Percentiles rank a stretch among this genome's conserved stretches.
These are phyloP conservation scores for Lathronympha strigana DNA, from an alignment of 2,888 invertebrate species.

Conservation along the genomic window DNA sequence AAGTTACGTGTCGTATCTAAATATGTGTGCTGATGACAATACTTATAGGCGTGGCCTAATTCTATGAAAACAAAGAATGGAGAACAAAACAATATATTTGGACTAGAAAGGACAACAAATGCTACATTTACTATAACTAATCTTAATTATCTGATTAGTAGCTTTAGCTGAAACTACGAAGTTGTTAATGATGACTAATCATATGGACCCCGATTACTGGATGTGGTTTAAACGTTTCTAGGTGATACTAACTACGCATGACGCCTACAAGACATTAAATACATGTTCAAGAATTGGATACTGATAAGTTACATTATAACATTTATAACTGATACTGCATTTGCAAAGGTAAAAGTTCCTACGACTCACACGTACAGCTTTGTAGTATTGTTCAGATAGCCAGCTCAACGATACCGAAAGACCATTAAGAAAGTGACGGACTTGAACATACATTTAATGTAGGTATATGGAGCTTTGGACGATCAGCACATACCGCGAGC, in stretches of 20 bases:
- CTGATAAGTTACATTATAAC: background rate
- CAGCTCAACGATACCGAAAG: too few relatives aligned
- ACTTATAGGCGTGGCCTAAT: constrained; percentile 46
- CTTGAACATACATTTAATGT: constrained; percentile 21
- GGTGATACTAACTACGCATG: background rate
- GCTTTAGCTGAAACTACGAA: constrained; percentile 34
- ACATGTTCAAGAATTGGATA: constrained; percentile 2
- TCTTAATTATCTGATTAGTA: constrained; percentile 36
- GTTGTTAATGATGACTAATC: constrained; percentile 21
- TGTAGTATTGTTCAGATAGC: background rate
- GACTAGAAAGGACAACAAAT: constrained; percentile 25
- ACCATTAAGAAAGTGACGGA: too few relatives aligned
- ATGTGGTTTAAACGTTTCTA: constrained; percentile 4
- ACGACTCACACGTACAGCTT: background rate
- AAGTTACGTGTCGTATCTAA: constrained; percentile 61
- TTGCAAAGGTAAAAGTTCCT: background rate
- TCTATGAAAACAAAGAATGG: constrained; percentile 62
- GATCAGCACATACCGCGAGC: constrained; percentile 42
- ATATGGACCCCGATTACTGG: constrained; percentile 2
- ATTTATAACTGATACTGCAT: background rate
- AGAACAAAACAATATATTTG: constrained; percentile 49
- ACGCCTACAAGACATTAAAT: constrained; percentile 13
- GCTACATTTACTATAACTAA: constrained; percentile 30
- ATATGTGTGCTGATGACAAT: constrained; percentile 64
- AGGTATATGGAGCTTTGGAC: constrained; percentile 17